Evolutionary conservation across 2,113 vertebrate genomes (phyloP), one percentile per base, ranked within the genome.

Genomic region (Merops nubicus): DNA sequence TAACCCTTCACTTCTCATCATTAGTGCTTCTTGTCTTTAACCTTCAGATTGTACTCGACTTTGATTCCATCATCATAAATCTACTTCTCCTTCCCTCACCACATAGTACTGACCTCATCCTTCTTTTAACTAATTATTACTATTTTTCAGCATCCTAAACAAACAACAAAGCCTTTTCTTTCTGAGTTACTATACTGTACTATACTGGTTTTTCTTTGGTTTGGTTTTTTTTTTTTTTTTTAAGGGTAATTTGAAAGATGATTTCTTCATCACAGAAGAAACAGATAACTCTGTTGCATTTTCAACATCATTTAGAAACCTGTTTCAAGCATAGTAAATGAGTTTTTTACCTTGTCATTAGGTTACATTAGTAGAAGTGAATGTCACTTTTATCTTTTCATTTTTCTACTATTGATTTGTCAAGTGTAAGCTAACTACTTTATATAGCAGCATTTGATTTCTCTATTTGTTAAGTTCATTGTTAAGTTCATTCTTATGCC

Each of bases 261-360:
- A 56, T 77, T 78, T 80, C 33, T 76, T 73, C 51, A 23, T 22
- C 38, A 19, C 17, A 40, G 9, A 56, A 83, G 18, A 19, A 74
- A 36, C 69, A 40, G 31, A 50, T 79, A 80, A 76, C 18, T 50
- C 69, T 93, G 36, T 38, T 73, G 21, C 8, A 43, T 89, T 96
- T 93, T 79, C 33, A 81, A 87, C n/a, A 69, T 80, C 12, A 83
- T 92, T 94, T 94, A 86, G 33, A 93, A 84, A 38, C 9, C 28
- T 69, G 13, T 57, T 97, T 97, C 73, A 93, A 88, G 50, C 20
- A 74, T 21, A 82, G 13, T 42, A 94, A 88, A 91, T 77, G 4
- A 92, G 23, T 47, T 84, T 43, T 88, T 93, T 81, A 72, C 26
- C 22, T 96, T 45, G 38, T 93, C 74, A 78, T 89, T 96, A 82